Evolutionary conservation across 2,888 invertebrate genomes (phyloP), one percentile per base, ranked within the genome.

Genomic region (Drosophila limbata): DNA sequence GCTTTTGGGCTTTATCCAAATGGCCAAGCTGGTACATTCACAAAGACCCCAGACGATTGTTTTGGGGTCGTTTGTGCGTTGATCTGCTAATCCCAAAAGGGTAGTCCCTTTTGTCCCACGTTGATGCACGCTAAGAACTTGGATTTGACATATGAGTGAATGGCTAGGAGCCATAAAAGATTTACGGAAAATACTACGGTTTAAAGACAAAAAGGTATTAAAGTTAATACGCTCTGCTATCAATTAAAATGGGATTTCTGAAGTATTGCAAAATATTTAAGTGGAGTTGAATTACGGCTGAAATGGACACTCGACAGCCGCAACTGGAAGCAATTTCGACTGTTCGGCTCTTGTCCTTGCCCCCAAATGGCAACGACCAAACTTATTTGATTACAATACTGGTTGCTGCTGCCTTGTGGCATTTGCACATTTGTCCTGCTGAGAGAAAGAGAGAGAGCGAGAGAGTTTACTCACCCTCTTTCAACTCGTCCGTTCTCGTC

Each of bases 61-160:
- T 28, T 17, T 80, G 62, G 66, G 57, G 74, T 71, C 64, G 65
- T 69, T 37, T 84, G 79, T 85, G 71, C 66, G 73, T 72, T 85
- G 88, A 88, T 85, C 84, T 89, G 88, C 70, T 84, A 84, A 84
- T 88, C 88, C 83, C 48, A 70, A 82, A 89, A 85, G 80, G 90
- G 88, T 77, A 73, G 28, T 57, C 61, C 39, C 33, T 42, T 55
- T 47, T 47, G 35, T 15, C 35, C 37, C 31, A 15, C 19, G 17
- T 45, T 44, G 5, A 17, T 64, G 57, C 53, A 37, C 25, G 56
- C 53, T 47, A 39, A 68, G 69, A 71, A 62, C 66, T 33, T 21
- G 50, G 68, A 51, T 70, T 81, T 61, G 28, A 52, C 65, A 68
- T 67, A 76, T 80, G 66, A 81, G 82, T 79, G 66, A 88, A 74